Conservation (phyloP, 2,797 vertebrate genomes). For the Ctenosaura bakeri region DNA sequence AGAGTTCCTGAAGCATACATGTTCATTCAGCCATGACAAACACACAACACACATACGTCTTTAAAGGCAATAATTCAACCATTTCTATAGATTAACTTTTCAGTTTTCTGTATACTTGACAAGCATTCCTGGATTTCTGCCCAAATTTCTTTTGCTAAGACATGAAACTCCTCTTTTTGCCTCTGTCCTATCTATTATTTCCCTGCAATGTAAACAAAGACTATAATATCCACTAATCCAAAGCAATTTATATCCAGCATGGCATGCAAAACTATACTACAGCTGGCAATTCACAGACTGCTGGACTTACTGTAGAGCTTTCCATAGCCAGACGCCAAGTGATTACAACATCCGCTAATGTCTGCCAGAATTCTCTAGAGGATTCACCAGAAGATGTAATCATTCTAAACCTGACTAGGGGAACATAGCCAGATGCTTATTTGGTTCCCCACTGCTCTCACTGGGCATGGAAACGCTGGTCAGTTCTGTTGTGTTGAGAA, state of each 20-base stretch:
- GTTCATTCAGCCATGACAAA: not conserved
- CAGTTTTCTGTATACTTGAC: not conserved
- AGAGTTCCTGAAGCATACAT: not conserved
- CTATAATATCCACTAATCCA: not conserved
- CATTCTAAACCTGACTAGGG: too few relatives aligned
- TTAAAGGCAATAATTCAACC: not conserved
- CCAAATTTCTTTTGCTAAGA: not conserved
- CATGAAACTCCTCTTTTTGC: not conserved
- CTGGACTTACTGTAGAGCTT: too few relatives aligned
- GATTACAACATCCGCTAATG: too few relatives aligned
- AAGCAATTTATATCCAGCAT: not conserved
- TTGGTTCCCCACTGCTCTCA: too few relatives aligned
- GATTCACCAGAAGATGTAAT: too few relatives aligned
- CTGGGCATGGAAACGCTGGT: too few relatives aligned
- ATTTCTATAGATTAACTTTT: not conserved
- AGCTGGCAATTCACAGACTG: too few relatives aligned
- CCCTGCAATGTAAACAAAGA: not conserved
- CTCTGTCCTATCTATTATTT: not conserved
- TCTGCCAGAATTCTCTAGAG: too few relatives aligned
- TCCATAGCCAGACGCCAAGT: too few relatives aligned
- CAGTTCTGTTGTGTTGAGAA: too few relatives aligned
- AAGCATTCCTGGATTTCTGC: not conserved
- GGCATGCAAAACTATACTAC: too few relatives aligned
- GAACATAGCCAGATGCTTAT: too few relatives aligned
- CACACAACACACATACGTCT: not conserved